phyloP scores from a whole-genome alignment of 1,140 invertebrate species.

The Diorhabda sublineata region DNA sequence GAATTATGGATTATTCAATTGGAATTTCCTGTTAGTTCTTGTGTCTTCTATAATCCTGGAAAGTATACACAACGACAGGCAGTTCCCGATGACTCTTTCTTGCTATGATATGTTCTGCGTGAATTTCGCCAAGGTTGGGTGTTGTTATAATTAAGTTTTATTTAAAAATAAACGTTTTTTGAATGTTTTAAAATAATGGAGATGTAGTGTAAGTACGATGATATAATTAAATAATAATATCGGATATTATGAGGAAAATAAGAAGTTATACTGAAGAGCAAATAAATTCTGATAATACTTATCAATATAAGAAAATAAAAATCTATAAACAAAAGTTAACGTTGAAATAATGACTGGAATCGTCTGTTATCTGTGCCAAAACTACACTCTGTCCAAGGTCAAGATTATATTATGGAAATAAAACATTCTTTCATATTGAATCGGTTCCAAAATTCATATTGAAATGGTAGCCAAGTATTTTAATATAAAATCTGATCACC shows the following conservation, averaged over 20 bases:
- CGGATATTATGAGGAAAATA: too few species aligned
- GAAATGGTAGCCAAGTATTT: not conserved
- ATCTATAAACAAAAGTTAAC: too few species aligned
- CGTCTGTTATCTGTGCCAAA: not conserved
- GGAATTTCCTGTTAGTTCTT: conserved; percentile 13
- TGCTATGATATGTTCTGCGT: conserved; percentile 35
- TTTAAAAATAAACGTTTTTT: too few species aligned
- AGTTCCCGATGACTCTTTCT: conserved; percentile 24
- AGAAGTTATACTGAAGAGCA: too few species aligned
- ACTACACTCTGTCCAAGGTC: not conserved
- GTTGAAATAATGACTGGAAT: not conserved
- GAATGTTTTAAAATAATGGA: too few species aligned
- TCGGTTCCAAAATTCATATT: not conserved
- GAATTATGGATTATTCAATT: not conserved
- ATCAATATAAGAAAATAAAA: too few species aligned
- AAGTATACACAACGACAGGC: not conserved
- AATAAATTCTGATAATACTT: too few species aligned
- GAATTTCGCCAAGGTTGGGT: conserved; percentile 28
- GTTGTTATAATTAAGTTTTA: too few species aligned
- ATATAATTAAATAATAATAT: too few species aligned
- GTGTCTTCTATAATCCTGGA: not conserved
- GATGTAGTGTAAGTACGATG: too few species aligned
- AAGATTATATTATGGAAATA: not conserved
- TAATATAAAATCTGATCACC: too few species aligned
- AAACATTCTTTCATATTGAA: not conserved